These are phyloP conservation scores for Protodeltote pygarga DNA, from an alignment of 2,888 invertebrate genomes.

Conservation along the genomic window DNA sequence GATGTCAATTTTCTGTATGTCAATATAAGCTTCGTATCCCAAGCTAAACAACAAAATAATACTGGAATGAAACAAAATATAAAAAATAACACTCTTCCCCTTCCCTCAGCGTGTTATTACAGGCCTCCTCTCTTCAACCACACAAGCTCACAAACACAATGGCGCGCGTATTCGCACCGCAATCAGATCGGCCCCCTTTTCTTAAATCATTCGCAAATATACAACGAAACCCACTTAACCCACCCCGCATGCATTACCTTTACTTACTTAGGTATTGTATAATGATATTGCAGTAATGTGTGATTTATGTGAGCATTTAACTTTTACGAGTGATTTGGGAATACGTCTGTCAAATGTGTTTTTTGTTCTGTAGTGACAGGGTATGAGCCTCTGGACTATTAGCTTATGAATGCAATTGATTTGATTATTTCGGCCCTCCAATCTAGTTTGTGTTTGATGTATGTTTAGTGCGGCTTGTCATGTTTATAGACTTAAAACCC, in stretches of 20 bases:
- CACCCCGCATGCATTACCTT: constrained; percentile 11
- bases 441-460: too few relatives aligned
- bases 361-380: constrained; percentile 9
- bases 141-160: too few relatives aligned
- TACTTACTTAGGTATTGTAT: constrained; percentile 1
- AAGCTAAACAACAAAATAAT: too few relatives aligned
- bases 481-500: too few relatives aligned
- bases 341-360: neutral
- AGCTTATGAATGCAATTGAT: too few relatives aligned
- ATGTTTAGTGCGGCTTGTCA: too few relatives aligned
- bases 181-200: neutral
- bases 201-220: neutral
- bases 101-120: neutral
- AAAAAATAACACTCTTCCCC: too few relatives aligned
- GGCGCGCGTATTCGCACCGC: neutral
- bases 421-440: too few relatives aligned
- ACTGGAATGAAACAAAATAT: too few relatives aligned
- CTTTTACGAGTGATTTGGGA: constrained; percentile 17
- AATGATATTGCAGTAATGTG: constrained; percentile 4
- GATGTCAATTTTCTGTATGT: too few relatives aligned
- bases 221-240: constrained; percentile 35
- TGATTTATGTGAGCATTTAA: constrained; percentile 5
- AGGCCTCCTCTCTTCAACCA: neutral
- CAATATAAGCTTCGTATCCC: too few relatives aligned
- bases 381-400: neutral